These are phyloP conservation scores for Plagiodera versicolora DNA, from an alignment of 2,888 invertebrate genomes.

Conservation along the genomic window DNA sequence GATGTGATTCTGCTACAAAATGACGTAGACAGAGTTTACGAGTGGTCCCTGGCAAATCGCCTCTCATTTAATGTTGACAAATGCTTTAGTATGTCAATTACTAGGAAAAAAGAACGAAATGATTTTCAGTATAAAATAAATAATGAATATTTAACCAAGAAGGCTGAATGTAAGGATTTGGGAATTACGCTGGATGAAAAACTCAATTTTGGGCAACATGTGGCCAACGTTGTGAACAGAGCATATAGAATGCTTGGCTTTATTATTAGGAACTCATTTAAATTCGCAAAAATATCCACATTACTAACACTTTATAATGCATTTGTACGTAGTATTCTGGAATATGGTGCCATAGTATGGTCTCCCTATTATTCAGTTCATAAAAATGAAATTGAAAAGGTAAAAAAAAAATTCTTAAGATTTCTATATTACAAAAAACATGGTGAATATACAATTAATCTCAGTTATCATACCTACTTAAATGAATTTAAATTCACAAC, in stretches of 20 bases:
- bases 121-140: neutral
- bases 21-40: conserved; percentile 7
- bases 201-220: conserved; percentile 1
- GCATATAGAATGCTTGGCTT: neutral
- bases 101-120: neutral
- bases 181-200: conserved; percentile 2
- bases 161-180: conserved; percentile 6
- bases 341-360: neutral
- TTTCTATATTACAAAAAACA: too few relatives aligned
- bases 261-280: conserved; percentile 5
- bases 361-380: conserved; percentile 1
- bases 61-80: conserved; percentile 3
- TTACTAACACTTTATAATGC: neutral
- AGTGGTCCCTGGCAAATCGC: neutral
- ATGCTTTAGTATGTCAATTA: conserved; percentile 9
- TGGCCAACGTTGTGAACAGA: conserved; percentile 1
- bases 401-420: too few relatives aligned
- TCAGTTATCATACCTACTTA: neutral
- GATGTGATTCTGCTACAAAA: neutral
- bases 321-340: neutral
- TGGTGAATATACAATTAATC: too few relatives aligned
- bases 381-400: conserved; percentile 6
- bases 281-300: neutral
- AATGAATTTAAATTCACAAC: neutral
- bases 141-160: neutral